phyloP scores from a whole-genome alignment of 2,797 vertebrate species.

The Enteromius treurensis region DNA sequence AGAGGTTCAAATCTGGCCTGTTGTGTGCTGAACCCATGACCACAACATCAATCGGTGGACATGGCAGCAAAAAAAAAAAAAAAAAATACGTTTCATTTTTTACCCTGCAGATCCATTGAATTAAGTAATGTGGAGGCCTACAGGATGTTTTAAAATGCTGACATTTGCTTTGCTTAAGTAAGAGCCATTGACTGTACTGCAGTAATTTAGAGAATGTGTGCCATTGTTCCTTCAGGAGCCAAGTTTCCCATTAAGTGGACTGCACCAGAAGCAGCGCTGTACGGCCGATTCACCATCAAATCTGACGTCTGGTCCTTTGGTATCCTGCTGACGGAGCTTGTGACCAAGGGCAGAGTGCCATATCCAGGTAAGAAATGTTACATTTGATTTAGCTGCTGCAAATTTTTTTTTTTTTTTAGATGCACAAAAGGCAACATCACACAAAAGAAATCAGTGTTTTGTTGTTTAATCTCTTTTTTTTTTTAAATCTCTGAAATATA shows the following conservation, averaged over 20 bases:
- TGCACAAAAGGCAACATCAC: too few relatives aligned
- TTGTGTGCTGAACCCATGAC: neutral
- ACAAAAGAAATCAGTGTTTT: neutral
- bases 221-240: conserved; percentile 79
- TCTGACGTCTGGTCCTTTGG: conserved; percentile 98
- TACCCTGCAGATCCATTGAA: neutral
- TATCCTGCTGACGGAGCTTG: conserved; percentile 94
- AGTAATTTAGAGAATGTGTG: conserved; percentile 37
- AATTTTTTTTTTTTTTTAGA: neutral
- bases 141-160: conserved; percentile 32
- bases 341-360: conserved; percentile 96
- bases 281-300: conserved; percentile 97
- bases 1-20: neutral
- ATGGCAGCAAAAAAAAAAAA: neutral
- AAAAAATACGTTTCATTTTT: neutral
- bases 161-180: conserved; percentile 25
- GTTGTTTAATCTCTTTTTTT: neutral
- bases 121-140: neutral
- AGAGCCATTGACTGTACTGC: conserved; percentile 20
- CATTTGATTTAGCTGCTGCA: neutral
- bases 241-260: conserved; percentile 99
- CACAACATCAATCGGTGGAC: neutral
- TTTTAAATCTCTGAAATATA: neutral
- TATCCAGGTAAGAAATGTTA: conserved; percentile 85
- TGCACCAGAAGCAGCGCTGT: conserved; percentile 92